phyloP scores from a whole-genome alignment of 2,113 vertebrate genomes.

The Scolopax mira region DNA sequence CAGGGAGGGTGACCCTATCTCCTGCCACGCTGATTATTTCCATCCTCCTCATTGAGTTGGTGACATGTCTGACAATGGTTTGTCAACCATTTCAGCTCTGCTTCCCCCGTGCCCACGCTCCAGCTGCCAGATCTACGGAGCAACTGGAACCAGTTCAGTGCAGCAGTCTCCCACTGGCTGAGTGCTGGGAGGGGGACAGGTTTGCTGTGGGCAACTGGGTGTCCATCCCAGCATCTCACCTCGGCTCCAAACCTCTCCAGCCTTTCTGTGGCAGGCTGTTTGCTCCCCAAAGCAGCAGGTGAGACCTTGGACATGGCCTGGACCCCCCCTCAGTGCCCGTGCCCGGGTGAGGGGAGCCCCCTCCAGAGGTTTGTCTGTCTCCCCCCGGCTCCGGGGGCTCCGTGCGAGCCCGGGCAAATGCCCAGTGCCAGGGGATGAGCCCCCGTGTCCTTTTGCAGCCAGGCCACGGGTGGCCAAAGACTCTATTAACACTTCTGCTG shows the following conservation, averaged over 20 bases:
- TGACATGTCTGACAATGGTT: no score
- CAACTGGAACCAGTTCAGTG: fast-evolving
- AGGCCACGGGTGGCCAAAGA: slow-evolving; percentile 20
- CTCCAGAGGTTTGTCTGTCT: fast-evolving
- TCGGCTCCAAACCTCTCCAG: background rate
- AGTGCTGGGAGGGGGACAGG: background rate
- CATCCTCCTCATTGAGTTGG: background rate
- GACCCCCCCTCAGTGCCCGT: fast-evolving
- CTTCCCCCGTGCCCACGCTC: fast-evolving
- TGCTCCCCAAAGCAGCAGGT: fast-evolving
- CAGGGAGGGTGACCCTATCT: background rate
- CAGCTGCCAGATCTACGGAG: background rate
- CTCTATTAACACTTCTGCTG: slow-evolving; percentile 39
- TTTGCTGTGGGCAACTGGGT: background rate
- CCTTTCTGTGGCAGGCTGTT: background rate
- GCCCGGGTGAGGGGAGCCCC: fast-evolving
- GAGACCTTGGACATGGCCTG: fast-evolving
- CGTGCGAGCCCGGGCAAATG: background rate
- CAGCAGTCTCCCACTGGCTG: fast-evolving
- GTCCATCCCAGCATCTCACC: fast-evolving
- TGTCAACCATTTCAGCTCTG: background rate
- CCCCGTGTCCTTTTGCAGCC: background rate
- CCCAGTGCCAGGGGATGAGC: fast-evolving
- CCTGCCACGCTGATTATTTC: background rate
- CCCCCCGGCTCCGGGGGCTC: background rate